A percentile compares a stretch with the other conserved stretches of the same genome.
Conservation (phyloP, 35 echinoderm and acorn worm genomes). For the Chiridota heheva region DNA sequence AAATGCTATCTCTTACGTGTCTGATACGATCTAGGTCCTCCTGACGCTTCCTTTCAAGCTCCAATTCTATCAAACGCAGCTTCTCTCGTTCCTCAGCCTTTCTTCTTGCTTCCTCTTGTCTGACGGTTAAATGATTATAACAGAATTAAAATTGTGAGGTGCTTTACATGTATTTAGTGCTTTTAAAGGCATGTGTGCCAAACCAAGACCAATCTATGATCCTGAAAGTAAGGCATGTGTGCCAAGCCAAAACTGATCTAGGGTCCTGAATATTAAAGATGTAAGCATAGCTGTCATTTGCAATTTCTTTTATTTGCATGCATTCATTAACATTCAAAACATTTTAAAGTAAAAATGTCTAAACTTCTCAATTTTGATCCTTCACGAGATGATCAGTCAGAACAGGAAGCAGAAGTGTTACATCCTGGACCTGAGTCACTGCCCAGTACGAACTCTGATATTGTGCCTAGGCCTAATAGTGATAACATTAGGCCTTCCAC, state of each 20-base stretch:
- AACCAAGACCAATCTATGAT: neutral
- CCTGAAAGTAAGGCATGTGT: too few relatives aligned
- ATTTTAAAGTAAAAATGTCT: too few relatives aligned
- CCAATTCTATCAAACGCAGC: constrained; percentile 39
- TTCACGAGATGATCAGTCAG: too few relatives aligned
- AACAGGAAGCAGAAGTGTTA: too few relatives aligned
- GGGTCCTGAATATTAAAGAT: neutral
- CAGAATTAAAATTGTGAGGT: neutral
- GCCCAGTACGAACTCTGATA: neutral
- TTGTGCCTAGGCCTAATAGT: neutral
- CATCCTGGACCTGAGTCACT: neutral
- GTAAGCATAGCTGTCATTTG: neutral
- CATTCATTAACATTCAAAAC: too few relatives aligned
- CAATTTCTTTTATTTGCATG: neutral
- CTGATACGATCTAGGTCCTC: constrained; percentile 71
- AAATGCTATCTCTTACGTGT: too few relatives aligned
- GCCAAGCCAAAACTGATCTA: neutral
- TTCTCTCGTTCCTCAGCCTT: constrained; percentile 67
- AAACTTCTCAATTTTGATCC: too few relatives aligned
- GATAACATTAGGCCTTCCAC: neutral
- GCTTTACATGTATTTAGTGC: neutral
- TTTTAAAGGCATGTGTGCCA: neutral
- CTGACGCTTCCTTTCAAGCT: constrained; percentile 49
- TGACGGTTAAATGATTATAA: neutral
- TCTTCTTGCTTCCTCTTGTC: constrained; percentile 28